A percentile compares a stretch with the other conserved stretches of the same genome.
These are phyloP conservation scores for Thaumetopoea pityocampa DNA, from an alignment of 1,140 invertebrate species.

Conservation along the genomic window DNA sequence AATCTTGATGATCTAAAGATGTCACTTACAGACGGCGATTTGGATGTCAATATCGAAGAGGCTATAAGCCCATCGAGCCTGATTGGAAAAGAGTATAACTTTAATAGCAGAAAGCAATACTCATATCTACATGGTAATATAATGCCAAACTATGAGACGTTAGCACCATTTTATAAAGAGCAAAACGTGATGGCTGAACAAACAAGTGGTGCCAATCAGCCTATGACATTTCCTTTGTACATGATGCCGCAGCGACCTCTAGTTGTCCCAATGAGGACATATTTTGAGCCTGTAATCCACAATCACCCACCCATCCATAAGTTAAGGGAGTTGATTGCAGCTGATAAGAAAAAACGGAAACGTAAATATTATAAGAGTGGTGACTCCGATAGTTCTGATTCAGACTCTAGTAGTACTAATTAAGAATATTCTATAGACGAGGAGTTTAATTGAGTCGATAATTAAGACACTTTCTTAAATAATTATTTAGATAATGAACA, in stretches of 20 bases:
- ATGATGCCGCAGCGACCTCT: slow-evolving; percentile 25
- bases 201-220: background rate
- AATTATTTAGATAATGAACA: no score
- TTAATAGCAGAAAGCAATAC: no score
- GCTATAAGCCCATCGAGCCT: no score
- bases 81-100: no score
- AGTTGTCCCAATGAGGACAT: slow-evolving; percentile 34
- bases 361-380: slow-evolving; percentile 1
- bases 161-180: no score
- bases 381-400: background rate
- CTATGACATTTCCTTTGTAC: slow-evolving; percentile 11
- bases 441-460: slow-evolving; percentile 1
- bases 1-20: no score
- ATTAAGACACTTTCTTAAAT: no score
- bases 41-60: no score
- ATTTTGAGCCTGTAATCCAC: slow-evolving; percentile 48
- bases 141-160: no score
- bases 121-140: no score
- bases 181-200: no score
- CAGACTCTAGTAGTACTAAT: slow-evolving; percentile 15
- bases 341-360: slow-evolving; percentile 24
- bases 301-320: slow-evolving; percentile 44
- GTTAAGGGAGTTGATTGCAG: slow-evolving; percentile 33
- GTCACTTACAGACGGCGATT: no score
- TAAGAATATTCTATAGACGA: slow-evolving; percentile 7